phyloP scores from a whole-genome alignment of 2,113 vertebrate species.

The Ciconia stormi region DNA sequence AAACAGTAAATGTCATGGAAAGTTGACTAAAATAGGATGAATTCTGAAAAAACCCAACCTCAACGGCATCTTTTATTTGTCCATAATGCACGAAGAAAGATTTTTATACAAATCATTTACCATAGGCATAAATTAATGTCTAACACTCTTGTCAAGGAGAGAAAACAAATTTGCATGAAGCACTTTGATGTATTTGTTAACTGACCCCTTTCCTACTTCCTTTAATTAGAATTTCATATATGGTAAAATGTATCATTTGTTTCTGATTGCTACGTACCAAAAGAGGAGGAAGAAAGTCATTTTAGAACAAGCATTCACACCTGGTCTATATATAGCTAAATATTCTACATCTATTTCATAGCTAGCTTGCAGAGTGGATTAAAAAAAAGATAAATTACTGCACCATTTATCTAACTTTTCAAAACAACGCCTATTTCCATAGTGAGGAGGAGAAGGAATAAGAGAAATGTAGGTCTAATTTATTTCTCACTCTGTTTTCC shows the following conservation, averaged over 20 bases:
- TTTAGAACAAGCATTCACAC: background rate
- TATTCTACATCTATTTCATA: background rate
- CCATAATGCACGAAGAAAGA: background rate
- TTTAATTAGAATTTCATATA: constrained; percentile 56
- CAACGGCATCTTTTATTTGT: background rate
- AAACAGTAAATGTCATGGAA: background rate
- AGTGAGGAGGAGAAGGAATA: background rate
- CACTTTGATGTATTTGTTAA: constrained; percentile 1
- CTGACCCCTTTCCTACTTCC: constrained; percentile 7
- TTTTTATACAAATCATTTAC: background rate
- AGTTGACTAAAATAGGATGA: background rate
- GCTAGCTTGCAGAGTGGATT: background rate
- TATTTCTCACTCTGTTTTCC: background rate
- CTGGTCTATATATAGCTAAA: background rate
- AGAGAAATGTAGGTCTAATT: background rate
- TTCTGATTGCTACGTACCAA: background rate
- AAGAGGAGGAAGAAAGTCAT: background rate
- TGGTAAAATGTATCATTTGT: constrained; percentile 31
- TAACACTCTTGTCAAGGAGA: background rate
- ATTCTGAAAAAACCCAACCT: background rate
- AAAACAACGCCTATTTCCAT: background rate
- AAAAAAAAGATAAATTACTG: background rate
- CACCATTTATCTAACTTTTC: background rate
- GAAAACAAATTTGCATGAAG: constrained; percentile 18
- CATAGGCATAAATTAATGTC: background rate